These are phyloP conservation scores for Rhinolophus ferrumequinum DNA, from an alignment of 2,113 vertebrate species.

Conservation along the genomic window DNA sequence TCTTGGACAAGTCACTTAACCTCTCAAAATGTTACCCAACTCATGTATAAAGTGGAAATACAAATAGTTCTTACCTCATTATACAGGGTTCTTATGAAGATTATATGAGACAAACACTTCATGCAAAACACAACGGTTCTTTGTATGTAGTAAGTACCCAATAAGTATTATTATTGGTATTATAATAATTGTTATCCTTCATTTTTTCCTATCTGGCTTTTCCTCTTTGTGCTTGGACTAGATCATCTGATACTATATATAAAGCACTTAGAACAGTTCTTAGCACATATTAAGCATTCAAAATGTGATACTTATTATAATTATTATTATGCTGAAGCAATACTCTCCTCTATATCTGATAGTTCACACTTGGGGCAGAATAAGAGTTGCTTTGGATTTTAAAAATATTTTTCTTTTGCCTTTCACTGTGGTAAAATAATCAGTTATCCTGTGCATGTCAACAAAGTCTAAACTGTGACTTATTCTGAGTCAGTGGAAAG, in stretches of 20 bases:
- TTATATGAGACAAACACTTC: not conserved
- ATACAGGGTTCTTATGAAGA: not conserved
- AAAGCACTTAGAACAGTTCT: not conserved
- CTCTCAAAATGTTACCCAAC: not conserved
- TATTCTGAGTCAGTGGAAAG: not conserved
- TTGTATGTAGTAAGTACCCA: not conserved
- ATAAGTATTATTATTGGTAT: not conserved
- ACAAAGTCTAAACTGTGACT: not conserved
- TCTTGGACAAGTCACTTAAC: not conserved
- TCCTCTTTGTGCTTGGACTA: not conserved
- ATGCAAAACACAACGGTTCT: not conserved
- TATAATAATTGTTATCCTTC: not conserved
- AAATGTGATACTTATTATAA: slow-evolving; percentile 1
- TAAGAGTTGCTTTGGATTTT: slow-evolving; percentile 44
- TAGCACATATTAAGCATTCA: not conserved
- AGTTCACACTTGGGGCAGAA: not conserved
- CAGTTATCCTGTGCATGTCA: not conserved
- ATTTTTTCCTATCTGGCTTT: not conserved
- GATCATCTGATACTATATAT: not conserved
- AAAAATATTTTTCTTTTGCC: slow-evolving; percentile 28
- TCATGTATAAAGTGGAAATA: not conserved
- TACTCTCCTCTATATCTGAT: not conserved
- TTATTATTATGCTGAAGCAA: not conserved
- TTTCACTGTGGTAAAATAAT: slow-evolving; percentile 23
- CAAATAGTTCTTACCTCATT: not conserved